phyloP scores from a whole-genome alignment of 2,113 vertebrate genomes.

The Cyanoliseus patagonus region DNA sequence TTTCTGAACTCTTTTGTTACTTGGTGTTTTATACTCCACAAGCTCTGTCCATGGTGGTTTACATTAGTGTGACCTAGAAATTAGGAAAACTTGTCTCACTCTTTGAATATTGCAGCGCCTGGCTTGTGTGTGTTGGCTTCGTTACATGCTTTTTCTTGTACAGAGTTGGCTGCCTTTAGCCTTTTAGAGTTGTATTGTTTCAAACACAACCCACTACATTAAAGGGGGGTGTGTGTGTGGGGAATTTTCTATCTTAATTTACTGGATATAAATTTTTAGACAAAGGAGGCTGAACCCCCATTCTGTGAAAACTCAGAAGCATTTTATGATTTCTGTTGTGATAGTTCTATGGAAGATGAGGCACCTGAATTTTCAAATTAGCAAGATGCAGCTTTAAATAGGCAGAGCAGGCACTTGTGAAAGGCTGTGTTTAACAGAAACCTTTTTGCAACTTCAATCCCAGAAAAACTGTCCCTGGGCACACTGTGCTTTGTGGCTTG shows the following conservation, averaged over 20 bases:
- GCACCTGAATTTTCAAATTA: background rate
- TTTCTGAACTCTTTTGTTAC: background rate
- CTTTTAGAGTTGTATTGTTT: background rate
- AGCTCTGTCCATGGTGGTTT: background rate
- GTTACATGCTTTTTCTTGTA: background rate
- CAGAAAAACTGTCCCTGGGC: background rate
- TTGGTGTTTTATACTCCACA: background rate
- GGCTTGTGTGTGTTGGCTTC: background rate
- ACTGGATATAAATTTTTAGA: background rate
- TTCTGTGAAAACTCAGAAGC: background rate
- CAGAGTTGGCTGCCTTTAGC: background rate
- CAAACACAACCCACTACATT: background rate
- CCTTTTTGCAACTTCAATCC: background rate
- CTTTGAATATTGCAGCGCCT: background rate
- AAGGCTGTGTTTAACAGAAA: background rate
- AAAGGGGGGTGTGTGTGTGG: accelerated
- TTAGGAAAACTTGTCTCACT: background rate
- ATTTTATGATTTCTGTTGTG: background rate
- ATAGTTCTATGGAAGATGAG: background rate
- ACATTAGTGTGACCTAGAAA: background rate
- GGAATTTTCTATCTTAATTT: background rate
- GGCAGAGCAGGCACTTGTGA: background rate
- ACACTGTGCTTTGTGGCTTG: background rate
- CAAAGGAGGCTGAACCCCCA: background rate
- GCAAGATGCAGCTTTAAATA: background rate